Percentiles rank a stretch among this genome's conserved stretches.
These are phyloP conservation scores for Todus mexicanus DNA, from an alignment of 2,797 vertebrate genomes.

Conservation along the genomic window DNA sequence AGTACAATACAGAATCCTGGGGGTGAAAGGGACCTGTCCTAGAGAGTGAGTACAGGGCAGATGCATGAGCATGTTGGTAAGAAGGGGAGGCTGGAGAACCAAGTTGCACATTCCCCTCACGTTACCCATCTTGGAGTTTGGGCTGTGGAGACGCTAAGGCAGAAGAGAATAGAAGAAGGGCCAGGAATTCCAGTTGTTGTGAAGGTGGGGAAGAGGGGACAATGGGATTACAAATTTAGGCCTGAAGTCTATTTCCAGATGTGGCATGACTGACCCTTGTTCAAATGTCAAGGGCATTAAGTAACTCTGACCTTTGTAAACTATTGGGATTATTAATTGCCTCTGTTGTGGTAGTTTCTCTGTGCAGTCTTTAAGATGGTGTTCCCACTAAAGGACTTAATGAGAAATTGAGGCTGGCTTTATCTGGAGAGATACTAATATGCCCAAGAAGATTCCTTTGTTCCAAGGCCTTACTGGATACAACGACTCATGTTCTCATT, in stretches of 20 bases:
- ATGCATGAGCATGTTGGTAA: rapidly evolving
- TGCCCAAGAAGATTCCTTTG: not conserved
- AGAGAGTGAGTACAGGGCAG: not conserved
- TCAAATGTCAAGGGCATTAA: not conserved
- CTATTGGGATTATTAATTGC: not conserved
- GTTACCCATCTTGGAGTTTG: not conserved
- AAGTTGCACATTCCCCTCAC: not conserved
- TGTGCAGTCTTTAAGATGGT: not conserved
- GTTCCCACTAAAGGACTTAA: not conserved
- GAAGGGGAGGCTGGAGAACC: not conserved
- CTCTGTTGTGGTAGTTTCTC: not conserved
- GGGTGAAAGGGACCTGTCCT: not conserved
- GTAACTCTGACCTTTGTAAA: conserved; percentile 4
- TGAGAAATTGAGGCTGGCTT: not conserved
- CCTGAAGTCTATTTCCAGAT: conserved; percentile 28
- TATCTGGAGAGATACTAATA: not conserved
- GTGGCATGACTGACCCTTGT: not conserved
- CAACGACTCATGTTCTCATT: not conserved
- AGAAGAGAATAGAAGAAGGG: not conserved
- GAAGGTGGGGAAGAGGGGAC: not conserved
- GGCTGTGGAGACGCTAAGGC: not conserved
- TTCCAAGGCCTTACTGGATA: not conserved
- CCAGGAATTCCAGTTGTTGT: not conserved
- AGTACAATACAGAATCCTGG: not conserved
- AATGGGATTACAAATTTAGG: conserved; percentile 13